Percentiles rank a stretch among this genome's conserved stretches.
Conservation (phyloP, 2,888 invertebrate genomes). For the Pelosia muscerda region DNA sequence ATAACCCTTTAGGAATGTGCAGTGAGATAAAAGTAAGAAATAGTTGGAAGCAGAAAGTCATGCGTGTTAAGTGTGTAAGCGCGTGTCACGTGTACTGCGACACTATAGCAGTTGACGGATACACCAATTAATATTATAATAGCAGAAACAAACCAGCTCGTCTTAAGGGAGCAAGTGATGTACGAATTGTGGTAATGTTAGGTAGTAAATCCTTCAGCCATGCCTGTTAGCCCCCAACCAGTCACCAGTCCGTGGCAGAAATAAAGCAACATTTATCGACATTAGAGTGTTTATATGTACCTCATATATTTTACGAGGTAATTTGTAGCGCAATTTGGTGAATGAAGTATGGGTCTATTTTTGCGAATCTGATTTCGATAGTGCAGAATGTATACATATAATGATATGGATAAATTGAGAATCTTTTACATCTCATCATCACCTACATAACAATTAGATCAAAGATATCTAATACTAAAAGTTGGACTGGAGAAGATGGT, state of each 20-base stretch:
- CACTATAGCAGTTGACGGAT: not conserved
- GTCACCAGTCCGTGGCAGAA: not conserved
- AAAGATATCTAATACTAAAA: no score
- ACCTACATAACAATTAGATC: not conserved
- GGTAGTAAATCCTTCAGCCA: slow-evolving; percentile 47
- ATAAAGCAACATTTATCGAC: slow-evolving; percentile 14
- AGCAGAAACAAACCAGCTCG: not conserved
- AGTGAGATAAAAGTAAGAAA: not conserved
- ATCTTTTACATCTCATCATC: not conserved
- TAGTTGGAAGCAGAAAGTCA: no score
- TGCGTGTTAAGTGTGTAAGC: no score
- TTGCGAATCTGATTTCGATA: not conserved
- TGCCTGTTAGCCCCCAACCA: slow-evolving; percentile 19
- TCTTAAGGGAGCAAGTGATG: not conserved
- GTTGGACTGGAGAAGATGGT: no score
- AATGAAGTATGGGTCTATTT: not conserved
- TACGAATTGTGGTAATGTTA: not conserved
- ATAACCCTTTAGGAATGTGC: not conserved
- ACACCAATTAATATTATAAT: not conserved
- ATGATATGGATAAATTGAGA: not conserved
- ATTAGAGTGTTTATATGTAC: slow-evolving; percentile 10
- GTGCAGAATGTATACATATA: not conserved
- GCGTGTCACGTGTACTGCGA: not conserved
- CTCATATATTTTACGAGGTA: slow-evolving; percentile 4
- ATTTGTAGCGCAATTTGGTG: not conserved